Evolutionary conservation across 2,797 vertebrate species (phyloP).

Genomic region (Darevskia nairensis): DNA sequence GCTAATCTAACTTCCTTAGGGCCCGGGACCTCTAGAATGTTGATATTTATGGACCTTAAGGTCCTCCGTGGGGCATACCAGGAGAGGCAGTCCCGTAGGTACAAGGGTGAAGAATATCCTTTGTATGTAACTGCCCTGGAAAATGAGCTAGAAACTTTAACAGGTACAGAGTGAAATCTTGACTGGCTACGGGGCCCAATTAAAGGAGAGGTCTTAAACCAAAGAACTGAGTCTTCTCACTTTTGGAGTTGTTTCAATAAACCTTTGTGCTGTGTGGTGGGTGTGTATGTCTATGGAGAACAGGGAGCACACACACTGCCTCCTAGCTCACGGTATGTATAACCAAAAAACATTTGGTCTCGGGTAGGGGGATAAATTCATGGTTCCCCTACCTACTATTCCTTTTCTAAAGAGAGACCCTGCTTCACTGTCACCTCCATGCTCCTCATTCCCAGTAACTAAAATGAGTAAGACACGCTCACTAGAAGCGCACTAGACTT

Average conservation of each 20-base stretch:
- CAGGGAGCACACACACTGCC: not conserved
- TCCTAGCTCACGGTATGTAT: not conserved
- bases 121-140: not conserved
- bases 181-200: not conserved
- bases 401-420: not conserved
- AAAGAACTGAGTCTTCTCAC: not conserved
- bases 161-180: not conserved
- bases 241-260: not conserved
- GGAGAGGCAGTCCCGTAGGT: no score
- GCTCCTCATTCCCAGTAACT: not conserved
- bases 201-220: not conserved
- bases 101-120: not conserved
- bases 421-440: not conserved
- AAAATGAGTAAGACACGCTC: not conserved
- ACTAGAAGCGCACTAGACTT: no score
- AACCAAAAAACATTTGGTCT: not conserved
- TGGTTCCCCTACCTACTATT: not conserved
- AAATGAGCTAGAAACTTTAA: not conserved
- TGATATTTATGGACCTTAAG: no score
- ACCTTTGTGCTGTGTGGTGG: not conserved
- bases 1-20: no score
- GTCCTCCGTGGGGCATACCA: no score
- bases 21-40: no score
- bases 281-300: not conserved
- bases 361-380: not conserved